phyloP scores from a whole-genome alignment of 1,140 invertebrate genomes.

The Brachystomella parvula region DNA sequence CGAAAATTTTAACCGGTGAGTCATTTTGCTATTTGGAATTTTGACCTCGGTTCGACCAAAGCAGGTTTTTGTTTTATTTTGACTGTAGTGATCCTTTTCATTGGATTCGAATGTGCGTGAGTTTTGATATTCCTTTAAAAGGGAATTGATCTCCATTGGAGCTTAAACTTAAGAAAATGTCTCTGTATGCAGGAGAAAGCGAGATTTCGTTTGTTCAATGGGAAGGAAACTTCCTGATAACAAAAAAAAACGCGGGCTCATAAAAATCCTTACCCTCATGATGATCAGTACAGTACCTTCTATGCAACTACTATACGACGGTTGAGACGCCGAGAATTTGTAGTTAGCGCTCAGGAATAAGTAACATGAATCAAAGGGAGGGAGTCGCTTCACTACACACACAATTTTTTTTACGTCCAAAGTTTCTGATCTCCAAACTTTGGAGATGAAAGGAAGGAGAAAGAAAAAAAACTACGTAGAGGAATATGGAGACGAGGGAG shows the following conservation, averaged over 20 bases:
- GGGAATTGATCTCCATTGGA: slow-evolving; percentile 5
- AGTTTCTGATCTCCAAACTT: neutral
- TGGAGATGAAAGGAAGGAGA: neutral
- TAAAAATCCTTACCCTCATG: slow-evolving; percentile 2
- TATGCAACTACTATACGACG: too few relatives aligned
- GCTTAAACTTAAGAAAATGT: neutral
- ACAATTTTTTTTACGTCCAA: too few relatives aligned
- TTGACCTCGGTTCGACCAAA: too few relatives aligned
- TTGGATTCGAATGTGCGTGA: neutral
- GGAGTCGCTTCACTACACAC: neutral
- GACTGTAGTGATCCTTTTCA: neutral
- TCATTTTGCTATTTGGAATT: neutral
- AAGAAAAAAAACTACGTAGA: neutral
- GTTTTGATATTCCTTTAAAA: neutral
- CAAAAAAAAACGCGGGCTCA: slow-evolving; percentile 10
- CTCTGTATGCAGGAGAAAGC: neutral
- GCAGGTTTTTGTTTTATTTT: neutral
- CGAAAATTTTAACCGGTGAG: neutral
- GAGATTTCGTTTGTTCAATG: neutral
- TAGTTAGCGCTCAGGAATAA: neutral
- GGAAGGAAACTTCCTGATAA: slow-evolving; percentile 10
- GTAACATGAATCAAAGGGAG: slow-evolving; percentile 8
- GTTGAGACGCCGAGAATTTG: neutral
- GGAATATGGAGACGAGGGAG: neutral
- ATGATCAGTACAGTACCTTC: too few relatives aligned